Evolutionary conservation across 1,140 invertebrate genomes (phyloP).

Genomic region (Papilio polyxenes): DNA sequence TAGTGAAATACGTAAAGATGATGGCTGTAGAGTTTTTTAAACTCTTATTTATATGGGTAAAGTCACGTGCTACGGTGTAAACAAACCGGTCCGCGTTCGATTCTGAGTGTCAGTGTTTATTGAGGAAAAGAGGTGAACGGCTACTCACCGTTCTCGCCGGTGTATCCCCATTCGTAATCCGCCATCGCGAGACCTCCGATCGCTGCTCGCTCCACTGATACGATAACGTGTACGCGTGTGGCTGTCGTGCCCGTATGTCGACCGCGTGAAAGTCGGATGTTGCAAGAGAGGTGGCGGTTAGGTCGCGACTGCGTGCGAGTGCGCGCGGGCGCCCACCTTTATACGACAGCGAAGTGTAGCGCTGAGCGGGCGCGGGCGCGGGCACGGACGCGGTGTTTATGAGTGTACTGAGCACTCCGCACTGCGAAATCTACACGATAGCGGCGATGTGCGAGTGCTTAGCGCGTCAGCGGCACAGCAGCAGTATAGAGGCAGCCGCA

Average conservation of each 20-base stretch:
- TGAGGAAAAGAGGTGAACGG: conserved; percentile 44
- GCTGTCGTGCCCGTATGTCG: conserved; percentile 13
- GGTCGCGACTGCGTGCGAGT: conserved; percentile 72
- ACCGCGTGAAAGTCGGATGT: conserved; percentile 63
- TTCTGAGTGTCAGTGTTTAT: conserved; percentile 42
- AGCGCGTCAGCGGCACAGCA: conserved; percentile 40
- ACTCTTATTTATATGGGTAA: conserved; percentile 54
- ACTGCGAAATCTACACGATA: neutral
- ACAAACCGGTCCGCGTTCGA: conserved; percentile 71
- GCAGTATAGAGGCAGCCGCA: conserved; percentile 38
- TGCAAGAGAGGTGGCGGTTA: conserved; percentile 65
- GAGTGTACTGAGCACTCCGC: conserved; percentile 29
- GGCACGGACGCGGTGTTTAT: conserved; percentile 52
- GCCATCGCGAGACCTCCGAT: conserved; percentile 58
- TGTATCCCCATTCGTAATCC: conserved; percentile 78
- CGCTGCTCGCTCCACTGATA: conserved; percentile 53
- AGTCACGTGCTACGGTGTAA: conserved; percentile 75
- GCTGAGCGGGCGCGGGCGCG: conserved; percentile 46
- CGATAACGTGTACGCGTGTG: conserved; percentile 47
- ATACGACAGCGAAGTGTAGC: conserved; percentile 56
- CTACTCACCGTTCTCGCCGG: conserved; percentile 77
- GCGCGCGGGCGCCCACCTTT: conserved; percentile 61
- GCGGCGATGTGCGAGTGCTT: neutral
- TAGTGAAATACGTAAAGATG: neutral
- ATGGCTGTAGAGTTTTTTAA: conserved; percentile 32